These are phyloP conservation scores for Selene dorsalis DNA, from an alignment of 2,797 vertebrate genomes.

Conservation along the genomic window DNA sequence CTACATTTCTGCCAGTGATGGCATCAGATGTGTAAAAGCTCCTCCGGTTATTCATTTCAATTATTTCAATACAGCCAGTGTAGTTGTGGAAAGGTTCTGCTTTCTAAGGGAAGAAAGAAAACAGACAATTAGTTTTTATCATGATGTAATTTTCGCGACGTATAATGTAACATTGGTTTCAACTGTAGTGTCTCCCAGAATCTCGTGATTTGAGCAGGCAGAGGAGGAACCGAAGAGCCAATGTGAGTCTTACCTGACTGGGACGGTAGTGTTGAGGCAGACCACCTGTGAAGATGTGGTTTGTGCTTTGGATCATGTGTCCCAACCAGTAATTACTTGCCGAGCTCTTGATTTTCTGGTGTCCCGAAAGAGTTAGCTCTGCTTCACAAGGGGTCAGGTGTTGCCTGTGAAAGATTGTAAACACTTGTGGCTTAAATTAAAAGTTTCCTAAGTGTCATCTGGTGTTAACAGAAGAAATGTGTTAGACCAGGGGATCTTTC, in stretches of 20 bases:
- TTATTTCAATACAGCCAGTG: conserved; percentile 89
- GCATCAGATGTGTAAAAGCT: conserved; percentile 83
- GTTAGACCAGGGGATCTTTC: background rate
- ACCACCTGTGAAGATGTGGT: conserved; percentile 85
- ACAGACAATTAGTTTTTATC: conserved; percentile 25
- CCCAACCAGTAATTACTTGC: conserved; percentile 75
- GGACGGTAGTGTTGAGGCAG: conserved; percentile 76
- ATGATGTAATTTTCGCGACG: background rate
- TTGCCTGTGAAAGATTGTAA: conserved; percentile 79
- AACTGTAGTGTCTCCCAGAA: conserved; percentile 4
- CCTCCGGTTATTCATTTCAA: conserved; percentile 85
- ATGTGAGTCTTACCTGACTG: conserved; percentile 78
- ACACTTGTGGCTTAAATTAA: background rate
- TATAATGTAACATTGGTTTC: background rate
- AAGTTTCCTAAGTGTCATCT: background rate
- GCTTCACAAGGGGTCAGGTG: conserved; percentile 84
- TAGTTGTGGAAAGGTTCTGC: conserved; percentile 86
- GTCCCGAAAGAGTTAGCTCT: conserved; percentile 81
- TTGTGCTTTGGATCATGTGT: conserved; percentile 72
- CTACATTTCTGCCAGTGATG: conserved; percentile 81
- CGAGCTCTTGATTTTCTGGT: conserved; percentile 69
- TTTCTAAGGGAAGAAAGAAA: conserved; percentile 72
- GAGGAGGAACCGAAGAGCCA: background rate
- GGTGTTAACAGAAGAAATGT: background rate
- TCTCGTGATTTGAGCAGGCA: background rate